Conservation (phyloP, 1,140 invertebrate species). For the Nymphalis io region DNA sequence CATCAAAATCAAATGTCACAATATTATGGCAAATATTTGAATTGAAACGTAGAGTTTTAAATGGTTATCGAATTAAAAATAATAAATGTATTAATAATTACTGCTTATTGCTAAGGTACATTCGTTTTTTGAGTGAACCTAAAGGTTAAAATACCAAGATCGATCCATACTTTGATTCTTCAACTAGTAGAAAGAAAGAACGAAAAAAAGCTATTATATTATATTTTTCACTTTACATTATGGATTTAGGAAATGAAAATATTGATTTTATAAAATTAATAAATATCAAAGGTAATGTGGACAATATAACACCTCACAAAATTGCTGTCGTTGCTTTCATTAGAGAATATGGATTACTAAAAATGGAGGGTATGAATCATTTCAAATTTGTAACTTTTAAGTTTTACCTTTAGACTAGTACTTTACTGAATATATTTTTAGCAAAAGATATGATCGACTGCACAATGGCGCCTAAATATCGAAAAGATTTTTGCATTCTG, state of each 20-base stretch:
- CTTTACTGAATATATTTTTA: constrained; percentile 47
- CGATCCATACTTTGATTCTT: too few species aligned
- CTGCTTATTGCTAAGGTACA: too few species aligned
- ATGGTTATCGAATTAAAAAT: too few species aligned
- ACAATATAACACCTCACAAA: constrained; percentile 80
- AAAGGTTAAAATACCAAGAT: too few species aligned
- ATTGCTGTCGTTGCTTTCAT: constrained; percentile 80
- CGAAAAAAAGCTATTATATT: too few species aligned
- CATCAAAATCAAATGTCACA: too few species aligned
- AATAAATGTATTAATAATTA: too few species aligned
- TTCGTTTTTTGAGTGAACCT: too few species aligned
- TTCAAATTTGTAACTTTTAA: constrained; percentile 6
- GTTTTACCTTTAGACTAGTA: background rate
- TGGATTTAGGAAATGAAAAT: constrained; percentile 62
- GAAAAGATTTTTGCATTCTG: constrained; percentile 79
- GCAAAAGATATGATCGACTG: constrained; percentile 68
- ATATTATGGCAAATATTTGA: too few species aligned
- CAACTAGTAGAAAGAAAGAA: too few species aligned
- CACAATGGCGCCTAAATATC: constrained; percentile 74
- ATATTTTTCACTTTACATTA: constrained; percentile 17
- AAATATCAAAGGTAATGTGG: constrained; percentile 67
- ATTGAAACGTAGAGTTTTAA: too few species aligned
- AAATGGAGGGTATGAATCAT: constrained; percentile 63
- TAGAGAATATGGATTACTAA: constrained; percentile 74
- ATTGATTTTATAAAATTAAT: constrained; percentile 67